Conservation (phyloP, 1,140 invertebrate genomes). For the Streblospio benedicti region DNA sequence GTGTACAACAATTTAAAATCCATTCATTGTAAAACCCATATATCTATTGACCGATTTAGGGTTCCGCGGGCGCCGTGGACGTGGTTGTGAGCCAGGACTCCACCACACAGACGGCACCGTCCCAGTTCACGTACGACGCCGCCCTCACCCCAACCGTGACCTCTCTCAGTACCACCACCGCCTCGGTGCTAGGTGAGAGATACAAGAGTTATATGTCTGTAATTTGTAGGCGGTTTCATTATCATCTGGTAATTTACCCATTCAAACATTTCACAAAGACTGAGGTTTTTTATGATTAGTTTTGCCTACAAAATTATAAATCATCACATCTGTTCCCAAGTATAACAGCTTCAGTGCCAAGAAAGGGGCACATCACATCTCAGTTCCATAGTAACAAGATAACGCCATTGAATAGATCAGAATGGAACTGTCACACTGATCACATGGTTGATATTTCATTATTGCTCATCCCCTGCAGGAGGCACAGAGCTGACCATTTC, state of each 20-base stretch:
- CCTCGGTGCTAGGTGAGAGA: not conserved
- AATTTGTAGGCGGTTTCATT: too few species aligned
- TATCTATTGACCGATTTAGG: too few species aligned
- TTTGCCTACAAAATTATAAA: not conserved
- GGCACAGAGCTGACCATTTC: not conserved
- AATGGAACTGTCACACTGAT: not conserved
- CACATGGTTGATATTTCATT: not conserved
- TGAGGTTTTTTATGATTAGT: too few species aligned
- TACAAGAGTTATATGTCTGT: too few species aligned
- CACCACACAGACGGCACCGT: slow-evolving; percentile 8
- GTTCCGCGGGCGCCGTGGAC: too few species aligned
- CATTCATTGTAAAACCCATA: too few species aligned
- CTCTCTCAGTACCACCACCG: not conserved
- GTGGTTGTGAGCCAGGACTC: slow-evolving; percentile 23
- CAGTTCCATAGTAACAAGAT: not conserved
- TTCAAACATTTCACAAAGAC: too few species aligned
- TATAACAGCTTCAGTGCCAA: too few species aligned
- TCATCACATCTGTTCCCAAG: not conserved
- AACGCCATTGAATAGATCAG: not conserved
- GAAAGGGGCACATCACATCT: not conserved
- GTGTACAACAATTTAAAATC: too few species aligned
- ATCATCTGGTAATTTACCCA: too few species aligned
- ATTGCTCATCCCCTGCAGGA: not conserved
- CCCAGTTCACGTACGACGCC: slow-evolving; percentile 26
- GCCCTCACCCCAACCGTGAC: slow-evolving; percentile 27